Conservation (phyloP, 2,113 vertebrate genomes). For the Elephas maximus region DNA sequence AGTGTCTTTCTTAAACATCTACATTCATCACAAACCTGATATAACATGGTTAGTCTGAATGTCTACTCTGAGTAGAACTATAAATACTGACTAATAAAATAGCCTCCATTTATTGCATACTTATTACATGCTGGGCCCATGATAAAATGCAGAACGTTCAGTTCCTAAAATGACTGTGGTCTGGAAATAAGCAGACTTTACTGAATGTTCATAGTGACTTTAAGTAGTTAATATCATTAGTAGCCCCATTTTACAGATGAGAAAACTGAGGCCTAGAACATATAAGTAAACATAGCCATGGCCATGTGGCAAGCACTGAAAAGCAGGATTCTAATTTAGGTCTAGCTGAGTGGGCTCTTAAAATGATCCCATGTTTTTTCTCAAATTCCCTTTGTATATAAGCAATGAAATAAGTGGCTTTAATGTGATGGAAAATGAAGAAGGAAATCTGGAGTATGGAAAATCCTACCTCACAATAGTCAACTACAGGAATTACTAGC, state of each 20-base stretch:
- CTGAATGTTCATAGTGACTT: not conserved
- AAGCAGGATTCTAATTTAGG: not conserved
- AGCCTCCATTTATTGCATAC: not conserved
- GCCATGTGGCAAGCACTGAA: not conserved
- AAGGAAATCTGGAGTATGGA: not conserved
- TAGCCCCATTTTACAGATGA: conserved; percentile 23
- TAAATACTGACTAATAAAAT: not conserved
- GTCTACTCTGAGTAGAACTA: not conserved
- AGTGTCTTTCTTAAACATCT: conserved; percentile 30
- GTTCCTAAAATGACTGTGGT: not conserved
- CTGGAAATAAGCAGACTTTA: not conserved
- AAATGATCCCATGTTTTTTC: not conserved
- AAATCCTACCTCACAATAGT: not conserved
- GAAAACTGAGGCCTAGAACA: conserved; percentile 12
- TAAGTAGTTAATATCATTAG: not conserved
- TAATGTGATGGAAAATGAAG: not conserved
- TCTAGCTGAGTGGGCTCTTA: not conserved
- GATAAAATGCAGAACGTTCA: not conserved
- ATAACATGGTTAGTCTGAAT: not conserved
- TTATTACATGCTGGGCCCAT: not conserved
- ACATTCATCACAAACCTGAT: not conserved
- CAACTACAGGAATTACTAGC: not conserved
- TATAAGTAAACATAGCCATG: not conserved
- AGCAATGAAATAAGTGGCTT: not conserved
- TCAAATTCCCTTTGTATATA: not conserved